Evolutionary conservation across 2,797 vertebrate genomes (phyloP).

Genomic region (Rhinoraja longicauda): DNA sequence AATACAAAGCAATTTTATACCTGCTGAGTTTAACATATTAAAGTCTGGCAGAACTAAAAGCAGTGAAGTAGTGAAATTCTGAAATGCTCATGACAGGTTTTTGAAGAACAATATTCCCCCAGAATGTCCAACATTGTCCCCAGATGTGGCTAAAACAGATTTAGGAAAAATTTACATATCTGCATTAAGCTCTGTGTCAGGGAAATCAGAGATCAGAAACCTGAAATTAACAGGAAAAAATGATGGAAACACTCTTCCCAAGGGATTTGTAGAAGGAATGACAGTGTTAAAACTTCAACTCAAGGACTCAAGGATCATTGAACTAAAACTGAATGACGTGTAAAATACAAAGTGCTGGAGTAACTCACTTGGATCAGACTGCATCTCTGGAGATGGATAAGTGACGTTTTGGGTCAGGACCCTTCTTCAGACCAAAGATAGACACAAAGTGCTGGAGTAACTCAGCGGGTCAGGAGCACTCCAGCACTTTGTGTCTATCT

Average conservation of each 20-base stretch:
- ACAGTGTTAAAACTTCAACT: background rate
- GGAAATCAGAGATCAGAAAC: background rate
- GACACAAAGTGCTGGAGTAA: too few species aligned
- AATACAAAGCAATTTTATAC: conserved; percentile 4
- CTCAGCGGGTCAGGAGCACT: too few species aligned
- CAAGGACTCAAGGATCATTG: background rate
- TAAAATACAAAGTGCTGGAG: too few species aligned
- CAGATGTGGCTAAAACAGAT: background rate
- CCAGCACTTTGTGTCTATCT: too few species aligned
- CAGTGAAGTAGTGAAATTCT: background rate
- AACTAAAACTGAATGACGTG: background rate
- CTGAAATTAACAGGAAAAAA: background rate
- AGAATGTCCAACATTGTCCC: background rate
- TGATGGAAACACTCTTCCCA: background rate
- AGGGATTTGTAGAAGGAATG: background rate
- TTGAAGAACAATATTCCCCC: background rate
- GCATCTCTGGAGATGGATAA: too few species aligned
- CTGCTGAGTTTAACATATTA: background rate
- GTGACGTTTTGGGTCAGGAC: too few species aligned
- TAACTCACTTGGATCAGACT: too few species aligned
- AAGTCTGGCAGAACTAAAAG: background rate
- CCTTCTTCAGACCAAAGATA: too few species aligned
- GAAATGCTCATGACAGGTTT: background rate
- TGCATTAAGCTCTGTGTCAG: background rate
- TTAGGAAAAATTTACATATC: background rate